Base-by-base conservation (phyloP, 2,113 vertebrate genomes). In the Prietella phreatophila region DNA sequence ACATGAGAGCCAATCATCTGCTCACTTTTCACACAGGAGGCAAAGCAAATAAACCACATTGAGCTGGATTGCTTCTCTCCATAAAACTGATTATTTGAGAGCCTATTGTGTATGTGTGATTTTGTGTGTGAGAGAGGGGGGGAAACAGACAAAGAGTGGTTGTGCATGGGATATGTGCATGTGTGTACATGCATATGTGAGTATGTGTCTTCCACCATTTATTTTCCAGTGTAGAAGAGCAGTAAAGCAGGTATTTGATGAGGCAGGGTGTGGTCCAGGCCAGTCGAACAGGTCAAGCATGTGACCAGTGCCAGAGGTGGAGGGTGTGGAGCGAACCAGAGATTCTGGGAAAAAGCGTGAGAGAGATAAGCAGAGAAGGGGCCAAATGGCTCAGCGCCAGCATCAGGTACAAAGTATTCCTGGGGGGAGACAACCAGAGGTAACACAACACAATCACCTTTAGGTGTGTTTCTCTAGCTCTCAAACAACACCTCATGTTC, bases 231-330 rank as follows among this genome's bases (percentile, higher is more conserved):
- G 25, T n/a, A 15, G 67, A 83, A 47, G 79, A 86, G 88, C 83
- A 82, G 88, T 79, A 65, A 78, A 56, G 30, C 85, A 84, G 88
- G 81, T 91, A 85, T 87, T 88, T 42, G 63, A 89, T 87, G 85
- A 90, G 89, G 86, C 81, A 90, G 90, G 89, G 93, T 90, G 93
- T 73, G 56, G 92, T 92, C 58, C 86, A 88, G 95, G 93, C 93
- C 93, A 94, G 93, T 95, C 91, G 88, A 96, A 93, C 94, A 95
- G 94, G 94, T 93, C 95, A 94, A 91, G 92, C 93, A 85, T 92
- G 91, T 92, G 93, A 93, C 93, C 95, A 88, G 87, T 91, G 93
- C 94, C 93, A 33, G 88, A 93, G 90, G 86, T 89, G 93, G 55
- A 83, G 91, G 30, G 47, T 90, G 91, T 67, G 85, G 90, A 94